Evolutionary conservation across 1,140 invertebrate genomes (phyloP).

Genomic region (Ericerus pela): DNA sequence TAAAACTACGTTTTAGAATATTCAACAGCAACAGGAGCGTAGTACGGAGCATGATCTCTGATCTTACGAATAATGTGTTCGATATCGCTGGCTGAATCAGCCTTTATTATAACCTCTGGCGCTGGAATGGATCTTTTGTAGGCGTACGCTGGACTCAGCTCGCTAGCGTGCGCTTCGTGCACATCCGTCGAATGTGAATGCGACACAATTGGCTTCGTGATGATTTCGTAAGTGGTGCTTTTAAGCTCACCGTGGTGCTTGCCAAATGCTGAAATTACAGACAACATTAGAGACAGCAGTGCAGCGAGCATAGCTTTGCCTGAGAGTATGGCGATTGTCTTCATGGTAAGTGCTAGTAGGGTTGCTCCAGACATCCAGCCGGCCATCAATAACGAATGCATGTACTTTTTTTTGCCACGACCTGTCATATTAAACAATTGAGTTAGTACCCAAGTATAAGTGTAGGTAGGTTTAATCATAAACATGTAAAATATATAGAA

Average conservation of each 20-base stretch:
- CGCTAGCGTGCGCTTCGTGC: constrained; percentile 26
- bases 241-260: constrained; percentile 37
- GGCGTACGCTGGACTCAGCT: not conserved
- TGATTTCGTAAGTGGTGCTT: constrained; percentile 66
- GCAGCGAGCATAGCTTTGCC: constrained; percentile 74
- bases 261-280: constrained; percentile 56
- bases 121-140: constrained; percentile 3
- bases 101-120: not conserved
- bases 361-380: constrained; percentile 43
- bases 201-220: constrained; percentile 60
- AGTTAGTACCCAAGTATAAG: too few relatives aligned
- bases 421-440: too few relatives aligned
- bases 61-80: constrained; percentile 5
- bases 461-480: too few relatives aligned
- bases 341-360: constrained; percentile 53
- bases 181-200: constrained; percentile 56
- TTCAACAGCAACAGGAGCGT: not conserved
- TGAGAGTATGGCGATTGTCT: constrained; percentile 55
- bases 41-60: not conserved
- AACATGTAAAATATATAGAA: too few relatives aligned
- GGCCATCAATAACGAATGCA: constrained; percentile 31
- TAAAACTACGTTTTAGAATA: constrained; percentile 7
- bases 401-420: constrained; percentile 32
- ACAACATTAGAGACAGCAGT: constrained; percentile 58
- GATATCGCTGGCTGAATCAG: not conserved